Evolutionary conservation across 2,888 invertebrate genomes (phyloP), one percentile per base, ranked within the genome.

Genomic region (Andrena haemorrhoa): DNA sequence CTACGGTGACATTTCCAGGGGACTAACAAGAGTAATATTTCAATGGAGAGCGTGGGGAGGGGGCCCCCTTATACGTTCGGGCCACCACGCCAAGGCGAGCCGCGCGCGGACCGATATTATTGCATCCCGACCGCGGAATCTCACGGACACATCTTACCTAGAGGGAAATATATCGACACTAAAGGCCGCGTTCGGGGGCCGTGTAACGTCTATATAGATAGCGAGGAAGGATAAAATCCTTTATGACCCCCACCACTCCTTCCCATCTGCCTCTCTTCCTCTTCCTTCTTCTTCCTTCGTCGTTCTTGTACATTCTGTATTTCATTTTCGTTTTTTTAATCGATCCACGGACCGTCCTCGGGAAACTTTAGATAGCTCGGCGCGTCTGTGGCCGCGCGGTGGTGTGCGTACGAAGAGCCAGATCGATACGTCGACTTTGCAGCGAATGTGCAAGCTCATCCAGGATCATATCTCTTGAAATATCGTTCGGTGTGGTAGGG

Each of bases 1-100:
- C 89, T 81, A 83, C 88, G 85, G 83, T 85, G 89, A 90, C 89
- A 87, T 87, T 90, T 89, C 75, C 79, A 78, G 70, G 26, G 78
- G 69, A 64, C 73, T 75, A 80, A 79, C 75, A 75, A 77, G 81
- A 84, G 82, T 86, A 88, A 89, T 89, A 89, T 89, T 86, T 88
- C 88, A 87, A 85, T 79, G 56, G 79, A 65, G 41, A 4, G 41
- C 4, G 16, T 16, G 41, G 33, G 12, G 35, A 12, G 35, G 33
- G 33, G 35, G 35, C 29, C 29, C 71, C 64, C 76, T 76, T 83
- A 74, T 66, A 49, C 70, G 29, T 61, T 75, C 33, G 23, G 51
- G 56, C 56, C 56, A 56, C 56, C 56, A 8, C 0, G 65, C n/a
- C 26, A 8, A 31, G 53, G 31, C 47, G 53, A 56, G 51, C 79